phyloP scores from a whole-genome alignment of 1,140 invertebrate genomes.

The Rhopalosiphum maidis region DNA sequence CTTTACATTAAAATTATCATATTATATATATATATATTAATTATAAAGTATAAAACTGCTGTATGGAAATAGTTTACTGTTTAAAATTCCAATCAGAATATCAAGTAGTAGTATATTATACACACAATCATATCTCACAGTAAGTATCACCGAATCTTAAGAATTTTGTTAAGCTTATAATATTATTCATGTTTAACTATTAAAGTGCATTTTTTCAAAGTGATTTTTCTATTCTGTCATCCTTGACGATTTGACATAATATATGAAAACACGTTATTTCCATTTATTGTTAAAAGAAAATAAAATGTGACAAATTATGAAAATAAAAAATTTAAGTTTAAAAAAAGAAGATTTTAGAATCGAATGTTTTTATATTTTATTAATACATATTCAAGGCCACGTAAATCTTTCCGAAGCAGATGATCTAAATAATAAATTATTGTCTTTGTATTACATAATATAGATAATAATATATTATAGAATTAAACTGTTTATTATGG shows the following conservation, averaged over 20 bases:
- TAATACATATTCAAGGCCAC: background rate
- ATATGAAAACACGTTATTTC: background rate
- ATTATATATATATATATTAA: no score
- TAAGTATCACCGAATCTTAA: background rate
- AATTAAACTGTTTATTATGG: background rate
- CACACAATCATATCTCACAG: background rate
- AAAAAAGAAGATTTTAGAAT: no score
- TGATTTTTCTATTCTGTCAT: background rate
- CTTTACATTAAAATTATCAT: background rate
- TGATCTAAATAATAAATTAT: background rate
- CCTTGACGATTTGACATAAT: no score
- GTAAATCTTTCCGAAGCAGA: background rate
- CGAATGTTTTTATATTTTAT: no score
- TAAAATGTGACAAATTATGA: background rate
- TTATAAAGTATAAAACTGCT: no score
- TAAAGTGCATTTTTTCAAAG: background rate
- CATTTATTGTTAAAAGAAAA: background rate
- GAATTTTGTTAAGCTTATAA: background rate
- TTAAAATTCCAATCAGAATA: no score
- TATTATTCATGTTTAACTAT: background rate
- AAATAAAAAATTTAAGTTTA: no score
- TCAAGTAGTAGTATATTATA: no score
- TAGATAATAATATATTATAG: background rate
- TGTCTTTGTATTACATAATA: background rate
- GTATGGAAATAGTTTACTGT: no score